These are phyloP conservation scores for Henricia sp. DNA, from an alignment of 53 echinoderm and acorn worm species.

Conservation along the genomic window DNA sequence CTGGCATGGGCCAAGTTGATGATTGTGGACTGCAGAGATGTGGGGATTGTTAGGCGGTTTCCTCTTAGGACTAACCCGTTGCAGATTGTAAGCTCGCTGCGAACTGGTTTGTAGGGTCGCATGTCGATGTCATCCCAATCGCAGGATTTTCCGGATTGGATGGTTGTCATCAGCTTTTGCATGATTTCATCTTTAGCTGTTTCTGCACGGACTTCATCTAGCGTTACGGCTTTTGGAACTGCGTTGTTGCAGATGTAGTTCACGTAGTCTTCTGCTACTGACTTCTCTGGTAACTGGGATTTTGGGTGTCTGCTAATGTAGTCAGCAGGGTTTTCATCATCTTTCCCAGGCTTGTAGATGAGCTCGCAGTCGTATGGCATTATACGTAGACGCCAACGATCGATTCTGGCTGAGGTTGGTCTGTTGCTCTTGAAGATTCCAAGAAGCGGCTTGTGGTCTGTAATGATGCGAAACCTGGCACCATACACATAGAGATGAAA, in stretches of 20 bases:
- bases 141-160: conserved; percentile 5
- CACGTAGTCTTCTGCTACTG: conserved; percentile 48
- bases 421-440: conserved; percentile 64
- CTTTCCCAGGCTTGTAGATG: conserved; percentile 65
- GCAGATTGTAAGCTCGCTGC: not conserved
- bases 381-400: conserved; percentile 66
- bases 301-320: conserved; percentile 67
- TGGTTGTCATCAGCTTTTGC: conserved; percentile 32
- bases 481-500: conserved; percentile 76
- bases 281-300: not conserved
- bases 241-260: conserved; percentile 66
- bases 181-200: conserved; percentile 6
- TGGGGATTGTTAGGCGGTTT: not conserved
- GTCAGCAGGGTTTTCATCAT: conserved; percentile 74
- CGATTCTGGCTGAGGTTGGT: conserved; percentile 70
- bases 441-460: conserved; percentile 75
- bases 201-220: conserved; percentile 21
- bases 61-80: not conserved
- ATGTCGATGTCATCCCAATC: not conserved
- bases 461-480: conserved; percentile 53
- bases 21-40: conserved; percentile 6
- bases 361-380: conserved; percentile 74
- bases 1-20: conserved; percentile 49
- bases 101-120: not conserved
- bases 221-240: conserved; percentile 44